Base-by-base conservation (phyloP, 2,888 invertebrate species). In the Xanthorhoe spadicearia region DNA sequence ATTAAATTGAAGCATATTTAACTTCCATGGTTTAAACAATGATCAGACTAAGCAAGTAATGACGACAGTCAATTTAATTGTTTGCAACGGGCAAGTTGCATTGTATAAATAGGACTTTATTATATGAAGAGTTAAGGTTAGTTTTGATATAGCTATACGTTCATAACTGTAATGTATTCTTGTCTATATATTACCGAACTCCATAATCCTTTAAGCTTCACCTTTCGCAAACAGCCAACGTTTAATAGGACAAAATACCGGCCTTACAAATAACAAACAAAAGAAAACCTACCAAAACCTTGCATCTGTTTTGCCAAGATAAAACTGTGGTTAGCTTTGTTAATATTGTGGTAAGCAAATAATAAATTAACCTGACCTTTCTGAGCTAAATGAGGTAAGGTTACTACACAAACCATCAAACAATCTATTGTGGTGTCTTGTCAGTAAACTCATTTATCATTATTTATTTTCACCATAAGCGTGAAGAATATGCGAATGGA, bases 301-400 rank as follows among this genome's bases (percentile, higher is more conserved):
- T 15, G 46, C 58, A 51, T 54, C 66, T 62, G 62, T 59, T 66
- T 66, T 58, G 49, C 50, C 32, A 59, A 54, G 66, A 66, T 66
- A 66, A 66, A 66, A 61, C 49, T 56, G 61, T 43, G 43, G 51
- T 62, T 19, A 56, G 63, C 68, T 57, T 28, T 62, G 61, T 62
- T 68, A 67, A 72, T 64, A 64, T 69, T 60, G 64, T 60, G 59
- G 69, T 65, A 58, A 72, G 62, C 67, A 68, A 68, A 70, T 66
- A 62, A 65, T 65, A 70, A 70, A 23, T 72, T 72, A 70, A 66
- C 1, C 4, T 23, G 38, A 28, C 48, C 28, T 60, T 63, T 66
- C 63, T 63, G 56, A 10, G 52, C 38, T 38, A 59, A 63, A 55
- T 62, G 23, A 58, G 53, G 59, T 19, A 38, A 13, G 38, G 2